Evolutionary conservation across 2,888 invertebrate genomes (phyloP), one percentile per base, ranked within the genome.

Genomic region (Hofmannophila pseudospretella): DNA sequence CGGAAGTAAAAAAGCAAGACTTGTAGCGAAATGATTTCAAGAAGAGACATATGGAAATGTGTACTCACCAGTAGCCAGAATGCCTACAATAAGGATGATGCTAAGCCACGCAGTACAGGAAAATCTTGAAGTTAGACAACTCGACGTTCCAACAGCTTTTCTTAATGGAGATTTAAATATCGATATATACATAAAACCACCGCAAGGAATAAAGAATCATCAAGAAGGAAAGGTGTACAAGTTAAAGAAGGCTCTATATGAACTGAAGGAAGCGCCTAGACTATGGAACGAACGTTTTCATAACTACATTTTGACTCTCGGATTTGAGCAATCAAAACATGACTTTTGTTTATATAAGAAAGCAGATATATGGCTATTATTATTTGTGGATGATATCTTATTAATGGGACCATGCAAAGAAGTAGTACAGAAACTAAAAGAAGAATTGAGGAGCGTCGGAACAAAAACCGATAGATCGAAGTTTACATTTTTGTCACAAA

Each of bases 61-160:
- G 10, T 42, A 42, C 35, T 27, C 42, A 12, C 41, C 45, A 22
- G 43, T 46, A 1, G 46, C 43, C 7, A 32, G 34, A 35, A 43
- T 39, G 12, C 16, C 41, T 0, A 41, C 41, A n/a, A 22, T 45
- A 8, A 14, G 42, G 13, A 26, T 32, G 8, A 3, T 38, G 4
- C 8, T 43, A 20, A 13, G 22, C 2, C 26, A 42, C 12, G 36
- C 41, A 27, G 7, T 43, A 32, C 30, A 32, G 22, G 36, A 36
- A 2, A 34, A 25, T 27, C 42, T n/a, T 25, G 14, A 8, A 22
- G 19, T 46, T 7, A 36, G 12, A 11, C 41, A 43, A 11, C 28
- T 46, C 7, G 43, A 46, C 32, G 36, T 47, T 12, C 44, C 47
- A 1, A 42, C 47, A 33, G 47, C 44, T 4, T 47, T 44, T 9